Base-by-base conservation (phyloP, 2,797 vertebrate genomes). In the Lutra lutra region DNA sequence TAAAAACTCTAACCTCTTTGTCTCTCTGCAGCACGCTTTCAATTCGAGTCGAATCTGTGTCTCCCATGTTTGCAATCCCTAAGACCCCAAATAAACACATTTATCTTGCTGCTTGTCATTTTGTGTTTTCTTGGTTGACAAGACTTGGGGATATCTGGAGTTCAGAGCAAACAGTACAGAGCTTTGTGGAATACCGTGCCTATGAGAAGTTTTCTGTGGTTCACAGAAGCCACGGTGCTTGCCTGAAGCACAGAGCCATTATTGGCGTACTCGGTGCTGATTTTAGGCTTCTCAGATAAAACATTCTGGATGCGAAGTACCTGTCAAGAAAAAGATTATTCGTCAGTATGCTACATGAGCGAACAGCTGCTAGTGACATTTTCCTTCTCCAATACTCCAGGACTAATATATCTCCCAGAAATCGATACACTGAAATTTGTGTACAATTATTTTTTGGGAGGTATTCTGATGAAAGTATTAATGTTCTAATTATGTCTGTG, bases 111-210 rank as follows among this genome's bases (percentile, higher is more conserved):
- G 40, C 73, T 46, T 48, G 43, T 43, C 43, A 18, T 75, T 75
- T 29, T 75, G 40, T 29, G 15, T 75, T 32, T 46, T 8, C 9
- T 46, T 46, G 27, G 43, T 48, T 46, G 43, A 48, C 43, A 18
- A 46, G 83, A 51, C 1, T 40, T 1, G 27, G 60, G 20, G 46
- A 62, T 6, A 40, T 12, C 43, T 95, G 35, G 29, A 38, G n/a
- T 62, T 77, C 95, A 97, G 46, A 98, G 97, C 84, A 99, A 98
- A 98, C 99, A 99, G 72, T 97, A 98, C 70, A 99, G 84, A 10
- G 99, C 98, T 98, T 99, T 99, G 64, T 99, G 99, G 97, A 98
- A 99, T 73, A 99, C 85, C 0, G 99, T 99, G 46, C 99, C 99
- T 46, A 99, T 99, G 77, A 99, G 98, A 73, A 99, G 96, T 95